These are phyloP conservation scores for Tribolium castaneum DNA, from an alignment of 1,140 invertebrate genomes.

Conservation along the genomic window DNA sequence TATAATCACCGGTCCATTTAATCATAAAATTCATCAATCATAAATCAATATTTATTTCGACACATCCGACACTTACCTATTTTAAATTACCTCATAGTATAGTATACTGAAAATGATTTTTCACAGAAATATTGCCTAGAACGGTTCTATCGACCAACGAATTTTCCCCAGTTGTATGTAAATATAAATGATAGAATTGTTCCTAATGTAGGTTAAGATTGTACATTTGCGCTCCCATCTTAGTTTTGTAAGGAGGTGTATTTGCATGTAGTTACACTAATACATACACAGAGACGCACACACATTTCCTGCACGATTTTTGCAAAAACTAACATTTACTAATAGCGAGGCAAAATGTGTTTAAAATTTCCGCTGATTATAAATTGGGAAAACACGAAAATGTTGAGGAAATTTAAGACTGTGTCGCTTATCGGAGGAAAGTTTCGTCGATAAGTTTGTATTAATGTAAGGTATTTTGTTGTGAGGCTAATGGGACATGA, in stretches of 20 bases:
- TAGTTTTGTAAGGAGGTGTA: neutral
- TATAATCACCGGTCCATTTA: conserved; percentile 52
- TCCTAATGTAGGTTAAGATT: conserved; percentile 6
- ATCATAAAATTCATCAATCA: conserved; percentile 33
- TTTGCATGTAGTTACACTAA: conserved; percentile 13
- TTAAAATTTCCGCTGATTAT: conserved; percentile 48
- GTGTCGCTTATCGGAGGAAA: conserved; percentile 35
- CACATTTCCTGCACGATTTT: conserved; percentile 22
- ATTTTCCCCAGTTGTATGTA: no score
- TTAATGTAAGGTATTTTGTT: conserved; percentile 36
- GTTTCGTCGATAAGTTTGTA: conserved; percentile 8
- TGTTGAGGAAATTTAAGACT: conserved; percentile 41
- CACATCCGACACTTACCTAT: conserved; percentile 35
- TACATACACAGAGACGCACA: conserved; percentile 1
- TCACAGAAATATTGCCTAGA: neutral
- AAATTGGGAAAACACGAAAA: conserved; percentile 48
- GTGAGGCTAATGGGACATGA: conserved; percentile 56
- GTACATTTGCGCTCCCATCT: conserved; percentile 8
- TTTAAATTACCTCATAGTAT: conserved; percentile 38
- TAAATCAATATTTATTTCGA: conserved; percentile 39
- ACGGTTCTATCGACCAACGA: no score
- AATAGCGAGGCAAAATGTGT: neutral
- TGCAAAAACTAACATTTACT: conserved; percentile 17
- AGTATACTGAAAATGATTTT: neutral
- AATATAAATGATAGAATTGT: neutral